Base-by-base conservation (phyloP, 2,113 vertebrate species). In the Gracilinanus agilis region DNA sequence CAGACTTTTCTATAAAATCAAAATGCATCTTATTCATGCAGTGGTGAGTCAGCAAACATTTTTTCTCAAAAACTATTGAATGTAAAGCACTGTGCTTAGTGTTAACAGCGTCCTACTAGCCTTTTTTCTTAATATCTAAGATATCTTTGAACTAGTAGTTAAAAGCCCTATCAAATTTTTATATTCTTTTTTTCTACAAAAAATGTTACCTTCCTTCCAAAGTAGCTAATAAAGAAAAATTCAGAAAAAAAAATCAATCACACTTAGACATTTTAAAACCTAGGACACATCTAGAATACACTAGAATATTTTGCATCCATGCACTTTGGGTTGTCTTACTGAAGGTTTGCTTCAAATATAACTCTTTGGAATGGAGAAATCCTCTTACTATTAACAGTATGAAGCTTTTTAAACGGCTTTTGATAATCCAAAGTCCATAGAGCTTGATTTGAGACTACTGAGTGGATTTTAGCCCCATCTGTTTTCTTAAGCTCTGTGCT, bases 331-430 rank as follows among this genome's bases (percentile, higher is more conserved):
- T 27, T 91, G 92, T n/a, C 83, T 49, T 55, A 3, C 75, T 93
- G 25, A 55, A 88, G 19, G 8, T 90, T 16, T 97, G 23, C 10
- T 3, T 91, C 75, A 16, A 16, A 0, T 67, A 23, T 90, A 53
- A 55, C 49, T 49, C 2, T 49, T 9, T 24, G 10, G 27, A 92
- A 40, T 24, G 90, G 29, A 91, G 49, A 75, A 55, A 92, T 67
- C 34, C 93, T 92, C 19, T 83, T 92, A 90, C 21, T 53, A 54
- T 94, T 88, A 94, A 67, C 94, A 90, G 53, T 21, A 44, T 94
- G 89, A 54, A 27, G 94, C 89, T 95, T 97, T 95, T 94, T 44
- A 95, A 93, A 94, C 53, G 92, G 56, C 53, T 94, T 75, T 96
- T 92, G 61, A 44, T 93, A 93, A 96, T 61, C 67, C 24, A 92